Evolutionary conservation across 2,113 vertebrate species (phyloP).

Genomic region (Onychostruthus taczanowskii): DNA sequence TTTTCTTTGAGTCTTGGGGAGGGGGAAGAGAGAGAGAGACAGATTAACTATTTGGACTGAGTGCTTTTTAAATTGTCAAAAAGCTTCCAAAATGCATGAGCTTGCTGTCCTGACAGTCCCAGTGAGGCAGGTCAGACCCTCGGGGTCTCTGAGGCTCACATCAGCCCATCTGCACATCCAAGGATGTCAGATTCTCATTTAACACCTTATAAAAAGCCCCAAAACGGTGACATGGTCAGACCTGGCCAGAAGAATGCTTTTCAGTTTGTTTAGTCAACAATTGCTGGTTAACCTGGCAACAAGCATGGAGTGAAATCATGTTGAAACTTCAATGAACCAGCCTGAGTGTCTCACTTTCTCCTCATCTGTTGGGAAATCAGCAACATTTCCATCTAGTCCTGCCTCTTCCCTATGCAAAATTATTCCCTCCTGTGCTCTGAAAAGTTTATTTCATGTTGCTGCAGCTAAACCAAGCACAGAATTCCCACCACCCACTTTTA

Average conservation of each 20-base stretch:
- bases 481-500: background rate
- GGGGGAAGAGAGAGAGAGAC: background rate
- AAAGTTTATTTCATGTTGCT: background rate
- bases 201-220: constrained; percentile 13
- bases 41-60: constrained; percentile 51
- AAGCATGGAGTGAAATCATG: background rate
- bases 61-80: constrained; percentile 38
- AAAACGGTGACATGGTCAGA: background rate
- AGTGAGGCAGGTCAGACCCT: background rate
- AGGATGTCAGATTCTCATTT: constrained; percentile 1
- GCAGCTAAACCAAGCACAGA: background rate
- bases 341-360: background rate
- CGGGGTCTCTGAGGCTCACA: background rate
- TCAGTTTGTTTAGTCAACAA: constrained; percentile 40
- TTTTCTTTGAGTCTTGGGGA: constrained; percentile 48
- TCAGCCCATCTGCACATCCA: background rate
- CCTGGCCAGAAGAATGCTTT: constrained; percentile 7
- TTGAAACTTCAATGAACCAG: background rate
- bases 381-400: background rate
- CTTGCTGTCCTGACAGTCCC: background rate
- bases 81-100: constrained; percentile 24
- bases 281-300: constrained; percentile 28
- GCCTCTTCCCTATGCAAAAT: background rate
- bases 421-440: background rate
- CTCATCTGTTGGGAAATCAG: background rate